A percentile compares a stretch with the other conserved stretches of the same genome.
phyloP scores from a whole-genome alignment of 1,140 invertebrate species.

The Bombus pyrosoma region DNA sequence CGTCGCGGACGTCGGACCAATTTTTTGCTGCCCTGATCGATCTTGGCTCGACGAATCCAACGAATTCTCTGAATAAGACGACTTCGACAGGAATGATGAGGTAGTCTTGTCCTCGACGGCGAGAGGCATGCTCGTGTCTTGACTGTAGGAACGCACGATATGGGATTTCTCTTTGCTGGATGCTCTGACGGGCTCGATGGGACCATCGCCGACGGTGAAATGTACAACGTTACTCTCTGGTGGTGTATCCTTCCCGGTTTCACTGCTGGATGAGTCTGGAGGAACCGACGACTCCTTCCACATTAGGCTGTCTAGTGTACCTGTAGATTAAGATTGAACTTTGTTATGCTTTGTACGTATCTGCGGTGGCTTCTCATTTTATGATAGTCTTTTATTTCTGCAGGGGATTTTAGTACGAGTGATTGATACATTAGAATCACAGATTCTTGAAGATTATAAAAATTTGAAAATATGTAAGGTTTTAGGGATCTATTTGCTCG shows the following conservation, averaged over 20 bases:
- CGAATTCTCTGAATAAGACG: slow-evolving; percentile 82
- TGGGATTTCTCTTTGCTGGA: slow-evolving; percentile 42
- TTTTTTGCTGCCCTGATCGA: not conserved
- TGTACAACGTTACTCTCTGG: slow-evolving; percentile 75
- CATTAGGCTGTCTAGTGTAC: slow-evolving; percentile 72
- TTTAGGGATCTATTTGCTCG: too few species aligned
- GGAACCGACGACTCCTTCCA: slow-evolving; percentile 81
- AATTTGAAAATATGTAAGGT: too few species aligned
- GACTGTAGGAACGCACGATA: slow-evolving; percentile 75
- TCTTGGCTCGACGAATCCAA: slow-evolving; percentile 67
- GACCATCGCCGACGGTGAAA: slow-evolving; percentile 75
- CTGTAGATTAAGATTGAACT: slow-evolving; percentile 67
- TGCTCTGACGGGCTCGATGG: slow-evolving; percentile 40
- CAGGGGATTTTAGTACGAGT: too few species aligned
- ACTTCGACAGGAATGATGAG: slow-evolving; percentile 76
- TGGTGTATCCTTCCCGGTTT: slow-evolving; percentile 79
- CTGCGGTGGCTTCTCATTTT: not conserved
- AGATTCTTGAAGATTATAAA: too few species aligned
- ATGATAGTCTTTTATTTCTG: not conserved
- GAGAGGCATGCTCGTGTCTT: slow-evolving; percentile 77
- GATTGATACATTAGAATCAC: too few species aligned
- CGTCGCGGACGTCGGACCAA: not conserved
- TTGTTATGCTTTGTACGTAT: not conserved
- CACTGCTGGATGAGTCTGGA: slow-evolving; percentile 80
- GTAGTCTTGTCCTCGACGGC: slow-evolving; percentile 64